A percentile compares a stretch with the other conserved stretches of the same genome.
phyloP scores from a whole-genome alignment of 2,888 invertebrate genomes.

The Cyclophora albipunctata region DNA sequence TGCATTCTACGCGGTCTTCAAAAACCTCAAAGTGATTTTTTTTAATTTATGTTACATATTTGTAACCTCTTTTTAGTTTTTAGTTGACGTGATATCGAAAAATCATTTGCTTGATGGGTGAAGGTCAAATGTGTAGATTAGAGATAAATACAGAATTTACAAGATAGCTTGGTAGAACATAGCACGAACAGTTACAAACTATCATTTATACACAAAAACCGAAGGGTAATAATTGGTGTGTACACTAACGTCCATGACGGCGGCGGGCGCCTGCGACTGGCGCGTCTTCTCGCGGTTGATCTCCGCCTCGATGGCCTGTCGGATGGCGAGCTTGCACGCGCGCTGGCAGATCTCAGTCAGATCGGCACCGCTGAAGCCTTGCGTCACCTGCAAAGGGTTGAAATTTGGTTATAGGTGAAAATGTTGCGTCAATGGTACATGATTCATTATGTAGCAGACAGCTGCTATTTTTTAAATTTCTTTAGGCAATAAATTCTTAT shows the following conservation, averaged over 20 bases:
- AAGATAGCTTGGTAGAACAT: no score
- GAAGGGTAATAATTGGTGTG: background rate
- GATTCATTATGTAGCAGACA: no score
- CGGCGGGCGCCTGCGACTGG: constrained; percentile 83
- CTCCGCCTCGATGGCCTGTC: constrained; percentile 98
- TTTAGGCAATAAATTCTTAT: no score
- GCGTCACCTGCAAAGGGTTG: constrained; percentile 73
- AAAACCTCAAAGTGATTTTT: no score
- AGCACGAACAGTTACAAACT: no score
- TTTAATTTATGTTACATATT: no score
- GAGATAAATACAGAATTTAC: no score
- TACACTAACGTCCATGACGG: constrained; percentile 86
- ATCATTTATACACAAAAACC: background rate
- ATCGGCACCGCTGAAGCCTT: constrained; percentile 99
- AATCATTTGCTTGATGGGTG: background rate
- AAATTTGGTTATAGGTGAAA: no score
- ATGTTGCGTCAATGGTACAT: no score
- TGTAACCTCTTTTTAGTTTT: no score
- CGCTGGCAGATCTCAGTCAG: constrained; percentile 99
- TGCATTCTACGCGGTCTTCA: no score
- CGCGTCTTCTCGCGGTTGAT: constrained; percentile 92
- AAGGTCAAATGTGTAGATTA: background rate
- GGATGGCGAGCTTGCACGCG: constrained; percentile 98
- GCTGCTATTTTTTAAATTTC: no score
- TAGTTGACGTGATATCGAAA: background rate